A percentile compares a stretch with the other conserved stretches of the same genome.
These are phyloP conservation scores for Orientallactaga bullata DNA, from an alignment of 2,113 vertebrate species.

Conservation along the genomic window DNA sequence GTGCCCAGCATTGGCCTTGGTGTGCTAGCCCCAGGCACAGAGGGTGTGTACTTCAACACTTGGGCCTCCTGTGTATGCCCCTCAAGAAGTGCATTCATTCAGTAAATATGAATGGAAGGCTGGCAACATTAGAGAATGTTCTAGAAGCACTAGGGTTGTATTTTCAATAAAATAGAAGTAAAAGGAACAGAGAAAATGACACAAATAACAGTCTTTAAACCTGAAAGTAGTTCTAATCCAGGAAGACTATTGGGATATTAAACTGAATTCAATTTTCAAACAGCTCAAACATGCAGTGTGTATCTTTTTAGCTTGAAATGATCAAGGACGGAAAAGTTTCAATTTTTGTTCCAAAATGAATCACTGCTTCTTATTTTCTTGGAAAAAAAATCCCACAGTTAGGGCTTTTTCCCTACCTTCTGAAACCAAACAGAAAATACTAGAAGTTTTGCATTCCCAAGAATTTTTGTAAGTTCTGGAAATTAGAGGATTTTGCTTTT, in stretches of 20 bases:
- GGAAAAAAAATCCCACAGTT: not conserved
- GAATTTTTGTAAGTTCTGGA: not conserved
- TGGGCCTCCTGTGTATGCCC: accelerated
- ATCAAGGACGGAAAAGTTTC: not conserved
- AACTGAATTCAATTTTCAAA: not conserved
- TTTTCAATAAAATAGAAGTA: slow-evolving; percentile 50
- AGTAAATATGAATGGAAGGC: not conserved
- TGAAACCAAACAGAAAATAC: not conserved
- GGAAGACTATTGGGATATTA: not conserved
- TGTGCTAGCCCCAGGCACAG: not conserved
- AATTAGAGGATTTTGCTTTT: not conserved
- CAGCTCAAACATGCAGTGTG: not conserved
- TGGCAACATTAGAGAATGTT: not conserved
- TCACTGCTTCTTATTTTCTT: not conserved
- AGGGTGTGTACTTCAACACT: no score
- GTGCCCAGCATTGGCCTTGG: not conserved
- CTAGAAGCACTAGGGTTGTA: not conserved
- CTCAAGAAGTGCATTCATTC: not conserved
- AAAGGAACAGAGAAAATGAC: not conserved
- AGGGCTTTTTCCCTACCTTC: not conserved
- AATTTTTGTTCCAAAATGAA: not conserved
- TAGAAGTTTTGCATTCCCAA: not conserved
- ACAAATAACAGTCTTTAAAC: not conserved
- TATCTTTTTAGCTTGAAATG: not conserved
- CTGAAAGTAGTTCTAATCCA: not conserved